Base-by-base conservation (phyloP, 2,888 invertebrate species). In the Linnaemya tessellans region DNA sequence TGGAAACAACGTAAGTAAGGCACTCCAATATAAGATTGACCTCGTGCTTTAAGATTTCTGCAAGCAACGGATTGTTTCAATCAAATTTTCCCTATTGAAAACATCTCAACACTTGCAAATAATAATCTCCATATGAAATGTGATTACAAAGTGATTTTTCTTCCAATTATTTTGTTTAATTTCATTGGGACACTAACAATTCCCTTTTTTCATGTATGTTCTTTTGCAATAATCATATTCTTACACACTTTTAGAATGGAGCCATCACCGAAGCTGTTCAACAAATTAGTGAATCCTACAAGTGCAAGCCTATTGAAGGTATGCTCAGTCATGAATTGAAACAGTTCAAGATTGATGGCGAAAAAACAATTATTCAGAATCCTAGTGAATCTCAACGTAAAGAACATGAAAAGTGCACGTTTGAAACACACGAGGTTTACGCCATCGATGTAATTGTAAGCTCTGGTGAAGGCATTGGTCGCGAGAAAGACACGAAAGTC, bases 361-460 rank as follows among this genome's bases (percentile, higher is more conserved):
- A 99, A 90, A 99, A 99, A 93, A 97, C 97, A 30, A 97, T 98
- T 88, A 98, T 98, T 90, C 97, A 99, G 93, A 99, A 99, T 93
- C 99, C 99, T 22, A 97, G 97, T 88, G 99, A 99, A 92, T 96
- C 97, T 38, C 99, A 99, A 92, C 96, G 97, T 89, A 98, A 98
- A 91, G 99, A 99, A 91, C 98, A 99, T 92, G 99, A 99, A 93
- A 99, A 99, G 92, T 97, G 96, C 91, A 97, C 97, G 84, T 96
- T 99, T 92, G 98, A 98, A 92, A 96, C 97, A 74, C 96, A 99
- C 92, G 99, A 99, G 93, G 99, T 99, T 0, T 99, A 98, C 93
- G 99, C 98, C 35, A 97, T 99, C 94, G 99, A 99, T 94, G 97
- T 99, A n/a, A 95, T 99, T 82, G 95, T 99, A 84, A 98, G 98